Percentiles rank a stretch among this genome's conserved stretches.
Conservation (phyloP, 2,797 vertebrate species). For the Anniella stebbinsi region DNA sequence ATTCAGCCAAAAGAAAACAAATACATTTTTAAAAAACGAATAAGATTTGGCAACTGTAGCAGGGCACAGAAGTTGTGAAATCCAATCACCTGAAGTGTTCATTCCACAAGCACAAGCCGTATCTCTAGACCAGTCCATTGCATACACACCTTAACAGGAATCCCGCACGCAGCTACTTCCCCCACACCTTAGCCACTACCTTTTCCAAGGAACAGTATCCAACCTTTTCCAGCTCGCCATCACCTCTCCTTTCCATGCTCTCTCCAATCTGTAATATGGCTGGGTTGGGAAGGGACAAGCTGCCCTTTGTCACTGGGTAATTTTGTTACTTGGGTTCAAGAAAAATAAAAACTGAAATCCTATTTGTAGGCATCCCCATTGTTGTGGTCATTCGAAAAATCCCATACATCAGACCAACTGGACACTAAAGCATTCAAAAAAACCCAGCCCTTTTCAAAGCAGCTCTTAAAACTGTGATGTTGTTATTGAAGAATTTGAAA, state of each 20-base stretch:
- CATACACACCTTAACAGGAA: neutral
- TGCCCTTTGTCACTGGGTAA: neutral
- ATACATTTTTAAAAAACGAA: neutral
- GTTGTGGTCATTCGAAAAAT: neutral
- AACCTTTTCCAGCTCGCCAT: neutral
- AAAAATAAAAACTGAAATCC: neutral
- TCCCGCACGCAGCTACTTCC: neutral
- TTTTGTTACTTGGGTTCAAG: neutral
- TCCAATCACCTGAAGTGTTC: neutral
- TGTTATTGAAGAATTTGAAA: neutral
- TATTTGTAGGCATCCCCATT: neutral
- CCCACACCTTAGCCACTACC: neutral
- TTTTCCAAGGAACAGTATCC: neutral
- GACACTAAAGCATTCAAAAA: neutral
- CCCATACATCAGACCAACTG: neutral
- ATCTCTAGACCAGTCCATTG: neutral
- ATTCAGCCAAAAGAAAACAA: constrained; percentile 7
- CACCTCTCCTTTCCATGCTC: neutral
- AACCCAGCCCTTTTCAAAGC: too few relatives aligned
- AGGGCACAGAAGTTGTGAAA: neutral
- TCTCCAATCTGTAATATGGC: neutral
- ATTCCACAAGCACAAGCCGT: neutral
- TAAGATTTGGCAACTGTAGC: neutral
- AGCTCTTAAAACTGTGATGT: neutral
- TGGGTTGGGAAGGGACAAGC: neutral